Conservation (phyloP, 1,140 invertebrate species). For the Euwallacea similis region DNA sequence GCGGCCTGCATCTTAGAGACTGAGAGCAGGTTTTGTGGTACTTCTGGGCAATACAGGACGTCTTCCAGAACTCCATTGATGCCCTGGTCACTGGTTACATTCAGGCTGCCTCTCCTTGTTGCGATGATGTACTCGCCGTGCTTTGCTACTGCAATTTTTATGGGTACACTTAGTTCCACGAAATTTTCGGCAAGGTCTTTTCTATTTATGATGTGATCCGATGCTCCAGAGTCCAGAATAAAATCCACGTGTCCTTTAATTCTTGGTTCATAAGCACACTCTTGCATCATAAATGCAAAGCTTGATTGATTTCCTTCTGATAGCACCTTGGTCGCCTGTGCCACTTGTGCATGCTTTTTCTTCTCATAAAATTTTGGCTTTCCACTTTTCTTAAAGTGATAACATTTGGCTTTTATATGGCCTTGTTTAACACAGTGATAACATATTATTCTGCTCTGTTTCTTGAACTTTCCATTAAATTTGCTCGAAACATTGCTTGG, state of each 20-base stretch:
- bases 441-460: neutral
- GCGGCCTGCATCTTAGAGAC: neutral
- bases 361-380: neutral
- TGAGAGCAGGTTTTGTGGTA: constrained; percentile 1
- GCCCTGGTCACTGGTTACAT: neutral
- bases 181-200: neutral
- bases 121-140: neutral
- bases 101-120: neutral
- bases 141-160: neutral
- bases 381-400: neutral
- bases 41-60: constrained; percentile 1
- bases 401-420: neutral
- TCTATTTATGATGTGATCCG: constrained; percentile 1
- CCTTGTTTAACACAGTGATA: neutral
- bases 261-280: neutral
- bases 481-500: neutral
- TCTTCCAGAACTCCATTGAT: constrained; percentile 3
- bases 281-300: neutral
- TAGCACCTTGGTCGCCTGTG: neutral
- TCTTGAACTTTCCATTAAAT: neutral
- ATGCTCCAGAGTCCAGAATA: neutral
- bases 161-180: neutral
- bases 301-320: neutral
- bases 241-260: neutral
- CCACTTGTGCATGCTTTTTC: neutral